Evolutionary conservation across 1,140 invertebrate species (phyloP), one percentile per base, ranked within the genome.

Genomic region (Cotesia chilonis): DNA sequence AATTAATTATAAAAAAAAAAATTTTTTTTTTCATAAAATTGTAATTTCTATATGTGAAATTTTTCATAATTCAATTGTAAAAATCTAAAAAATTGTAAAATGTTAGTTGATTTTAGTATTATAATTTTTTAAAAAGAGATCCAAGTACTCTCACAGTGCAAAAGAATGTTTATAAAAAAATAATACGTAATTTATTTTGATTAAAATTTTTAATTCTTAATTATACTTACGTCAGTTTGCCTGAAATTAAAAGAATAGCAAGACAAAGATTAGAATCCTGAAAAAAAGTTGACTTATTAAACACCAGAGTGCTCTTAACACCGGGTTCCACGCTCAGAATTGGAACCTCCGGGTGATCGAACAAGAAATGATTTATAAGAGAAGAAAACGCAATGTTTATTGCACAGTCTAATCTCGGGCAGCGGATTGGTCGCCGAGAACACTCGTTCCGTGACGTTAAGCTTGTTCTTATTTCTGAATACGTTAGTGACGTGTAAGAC

Each of bases 271-370:
- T 85, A 3, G 83, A 82, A 47, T 85, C 75, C 10, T 75, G 79
- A 10, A 74, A 64, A 2, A 86, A 75, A 5, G 78, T 77, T 3
- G 76, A 79, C 7, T 81, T 85, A n/a, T 81, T 80, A 37, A 87
- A 74, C 0, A 85, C 78, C 4, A 87, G 75, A 0, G 84, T 87
- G 35, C 81, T 84, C 20, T 84, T 83, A 12, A 77, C 74, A 1
- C 76, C 84, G 0, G 84, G 83, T n/a, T 85, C 81, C 4, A 87
- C 78, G 35, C 77, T 81, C 4, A 87, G 68, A 7, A 87, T 80
- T 1, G 84, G 84, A 3, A 86, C 84, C 69, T 87, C 84, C 0
- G 85, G 84, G 77, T 86, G 85, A 74, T 86, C 84, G 51, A 85
- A 87, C 4, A 86, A 73, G 17, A 85, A 86, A 55, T 87, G 84